Percentiles rank a stretch among this genome's conserved stretches.
These are phyloP conservation scores for Buceros bicornis DNA, from an alignment of 2,797 vertebrate species.

Conservation along the genomic window DNA sequence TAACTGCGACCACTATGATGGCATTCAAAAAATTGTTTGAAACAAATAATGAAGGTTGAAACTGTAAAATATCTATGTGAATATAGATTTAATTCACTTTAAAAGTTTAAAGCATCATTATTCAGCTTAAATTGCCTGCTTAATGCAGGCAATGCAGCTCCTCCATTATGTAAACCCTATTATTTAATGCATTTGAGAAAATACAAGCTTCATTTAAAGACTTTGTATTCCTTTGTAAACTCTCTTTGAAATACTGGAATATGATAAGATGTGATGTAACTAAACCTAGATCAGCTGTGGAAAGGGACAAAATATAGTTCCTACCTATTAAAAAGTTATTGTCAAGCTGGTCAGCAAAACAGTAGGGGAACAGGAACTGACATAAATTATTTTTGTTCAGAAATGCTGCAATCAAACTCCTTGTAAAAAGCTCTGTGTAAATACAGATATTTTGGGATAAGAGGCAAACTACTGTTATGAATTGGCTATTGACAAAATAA, in stretches of 20 bases:
- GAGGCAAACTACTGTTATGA: neutral
- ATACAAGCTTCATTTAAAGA: neutral
- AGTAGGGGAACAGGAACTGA: neutral
- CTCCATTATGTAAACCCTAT: neutral
- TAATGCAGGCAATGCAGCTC: neutral
- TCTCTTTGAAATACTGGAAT: neutral
- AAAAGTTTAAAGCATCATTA: neutral
- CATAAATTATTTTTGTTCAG: slow-evolving; percentile 20
- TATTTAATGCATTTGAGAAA: neutral
- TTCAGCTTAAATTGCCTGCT: neutral
- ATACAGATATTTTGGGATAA: slow-evolving; percentile 23
- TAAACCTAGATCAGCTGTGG: neutral
- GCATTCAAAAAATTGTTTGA: neutral
- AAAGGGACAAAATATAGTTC: neutral
- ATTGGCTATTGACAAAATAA: slow-evolving; percentile 12
- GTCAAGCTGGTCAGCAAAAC: neutral
- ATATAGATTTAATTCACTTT: neutral
- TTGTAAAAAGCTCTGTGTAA: neutral
- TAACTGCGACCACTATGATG: neutral
- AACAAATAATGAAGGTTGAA: neutral
- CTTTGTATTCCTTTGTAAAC: neutral
- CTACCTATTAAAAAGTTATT: neutral
- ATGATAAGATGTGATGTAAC: neutral
- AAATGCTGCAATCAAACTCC: neutral
- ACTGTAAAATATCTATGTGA: neutral